Evolutionary conservation across 2,797 vertebrate species (phyloP), one percentile per base, ranked within the genome.

Genomic region (Aulostomus chinensis): DNA sequence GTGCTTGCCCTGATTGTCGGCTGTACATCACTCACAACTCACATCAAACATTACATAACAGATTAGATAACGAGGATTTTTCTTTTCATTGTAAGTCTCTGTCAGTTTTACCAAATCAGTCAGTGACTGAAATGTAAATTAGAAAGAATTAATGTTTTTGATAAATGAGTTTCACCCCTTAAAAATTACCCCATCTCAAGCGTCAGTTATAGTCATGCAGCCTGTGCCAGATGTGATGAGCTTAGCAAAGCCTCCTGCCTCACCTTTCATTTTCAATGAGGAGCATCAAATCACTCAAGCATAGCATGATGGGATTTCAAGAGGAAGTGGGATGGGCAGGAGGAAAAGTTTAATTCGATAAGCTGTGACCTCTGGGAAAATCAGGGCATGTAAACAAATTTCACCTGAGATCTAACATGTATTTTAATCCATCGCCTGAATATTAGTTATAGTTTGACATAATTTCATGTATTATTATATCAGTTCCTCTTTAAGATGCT

Each of bases 1-100:
- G 31, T 49, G 28, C 35, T 53, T 42, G 14, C 21, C 16, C 46
- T 49, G 31, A 45, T 57, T 20, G 34, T 41, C 38, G 12, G 38
- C 24, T 48, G 20, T 57, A 31, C 20, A 15, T 39, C 45, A 15
- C 24, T 17, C 39, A n/a, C n/a, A n/a, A n/a, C n/a, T n/a, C n/a
- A n/a, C n/a, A n/a, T n/a, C n/a, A n/a, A n/a, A n/a, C n/a, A n/a
- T n/a, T n/a, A n/a, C 49, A 57, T 75, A 69, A 68, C 25, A 35
- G 30, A 24, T 66, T 59, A 59, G 55, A 30, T 62, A 76, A 67
- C 54, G n/a, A 43, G n/a, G 43, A 21, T 50, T 43, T 36, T 48
- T 42, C 20, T 38, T 39, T 52, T 12, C 14, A 29, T 38, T 16
- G 28, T n/a, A 28, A 10, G 20, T 54, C 17, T 36, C 17, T 2